Evolutionary conservation across 30 jellyfish, hydroid and myxozoan genomes (phyloP), one percentile per base, ranked within the genome.

Genomic region (Hydractinia symbiolongicarpus): DNA sequence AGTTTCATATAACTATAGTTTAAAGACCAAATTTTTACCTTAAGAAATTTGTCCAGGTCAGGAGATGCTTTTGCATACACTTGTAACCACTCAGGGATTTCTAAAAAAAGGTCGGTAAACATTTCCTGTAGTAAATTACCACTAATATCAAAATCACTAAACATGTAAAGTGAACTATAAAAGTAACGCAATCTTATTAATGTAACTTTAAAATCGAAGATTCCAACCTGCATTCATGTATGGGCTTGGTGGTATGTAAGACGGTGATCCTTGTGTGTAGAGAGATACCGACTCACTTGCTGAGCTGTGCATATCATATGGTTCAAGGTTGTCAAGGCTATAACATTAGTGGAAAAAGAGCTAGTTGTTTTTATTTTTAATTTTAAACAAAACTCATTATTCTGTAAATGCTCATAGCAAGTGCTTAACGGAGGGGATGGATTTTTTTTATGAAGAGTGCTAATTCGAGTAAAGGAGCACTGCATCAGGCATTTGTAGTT

Each of bases 11-110:
- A 30, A 30, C n/a, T n/a, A 30, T 30, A 2, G 44, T 30, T 2
- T 30, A 30, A 78, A 55, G 4, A 73, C 15, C 40, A 73, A 17
- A 5, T 8, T 15, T 50, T 1, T 68, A 94, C 99, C 96, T 94
- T 94, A 61, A 94, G 89, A 68, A 69, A 84, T 51, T 76, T 54
- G 66, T 94, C 99, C 17, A 84, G 81, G 53, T 94, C 96, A 6
- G 94, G 96, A 16, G 99, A 94, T 52, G 99, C 99, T 64, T 88
- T 94, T 9, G 99, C 94, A 61, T 94, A 94, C 1, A 94, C 96
- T 67, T 94, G 99, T 55, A 94, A 91, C 99, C 99, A 94, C 17
- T 94, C 99, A 14, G 99, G 99, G 50, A 94, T 88, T 73, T 94
- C 99, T 93, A 78, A n/a, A 60, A 77, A 55, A 30, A 30, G 44